Conservation (phyloP, 2,113 vertebrate genomes). For the Chionodraco myersi region DNA sequence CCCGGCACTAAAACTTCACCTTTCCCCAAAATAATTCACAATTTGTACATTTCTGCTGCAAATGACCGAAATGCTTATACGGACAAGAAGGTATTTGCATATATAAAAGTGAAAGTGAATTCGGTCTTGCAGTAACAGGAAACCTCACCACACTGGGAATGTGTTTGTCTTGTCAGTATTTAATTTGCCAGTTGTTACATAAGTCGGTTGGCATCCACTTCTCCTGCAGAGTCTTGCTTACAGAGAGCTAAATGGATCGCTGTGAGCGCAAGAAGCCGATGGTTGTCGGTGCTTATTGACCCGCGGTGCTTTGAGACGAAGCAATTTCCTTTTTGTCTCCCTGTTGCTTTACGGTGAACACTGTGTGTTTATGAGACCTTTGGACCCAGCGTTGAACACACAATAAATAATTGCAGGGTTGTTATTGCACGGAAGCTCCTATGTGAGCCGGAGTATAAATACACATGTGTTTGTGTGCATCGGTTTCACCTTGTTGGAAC, state of each 20-base stretch:
- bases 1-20: too few species aligned
- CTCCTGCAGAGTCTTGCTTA: conserved; percentile 20
- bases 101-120: too few species aligned
- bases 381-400: conserved; percentile 54
- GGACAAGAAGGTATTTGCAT: too few species aligned
- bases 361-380: conserved; percentile 62
- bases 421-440: conserved; percentile 9
- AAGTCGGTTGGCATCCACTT: conserved; percentile 32
- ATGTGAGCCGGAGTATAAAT: conserved; percentile 6
- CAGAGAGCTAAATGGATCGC: conserved; percentile 13
- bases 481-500: neutral
- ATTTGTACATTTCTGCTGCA: too few species aligned
- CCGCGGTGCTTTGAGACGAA: neutral
- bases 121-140: too few species aligned
- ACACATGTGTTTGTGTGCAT: conserved; percentile 4
- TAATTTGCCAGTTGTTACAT: conserved; percentile 1
- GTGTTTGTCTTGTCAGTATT: neutral
- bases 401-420: conserved; percentile 42
- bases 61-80: too few species aligned
- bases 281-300: conserved; percentile 38
- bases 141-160: too few species aligned
- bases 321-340: conserved; percentile 25
- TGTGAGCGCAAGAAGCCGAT: conserved; percentile 17
- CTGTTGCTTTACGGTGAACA: conserved; percentile 24
- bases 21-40: too few species aligned